These are phyloP conservation scores for Zaprionus vittiger DNA, from an alignment of 1,140 invertebrate species.

Conservation along the genomic window DNA sequence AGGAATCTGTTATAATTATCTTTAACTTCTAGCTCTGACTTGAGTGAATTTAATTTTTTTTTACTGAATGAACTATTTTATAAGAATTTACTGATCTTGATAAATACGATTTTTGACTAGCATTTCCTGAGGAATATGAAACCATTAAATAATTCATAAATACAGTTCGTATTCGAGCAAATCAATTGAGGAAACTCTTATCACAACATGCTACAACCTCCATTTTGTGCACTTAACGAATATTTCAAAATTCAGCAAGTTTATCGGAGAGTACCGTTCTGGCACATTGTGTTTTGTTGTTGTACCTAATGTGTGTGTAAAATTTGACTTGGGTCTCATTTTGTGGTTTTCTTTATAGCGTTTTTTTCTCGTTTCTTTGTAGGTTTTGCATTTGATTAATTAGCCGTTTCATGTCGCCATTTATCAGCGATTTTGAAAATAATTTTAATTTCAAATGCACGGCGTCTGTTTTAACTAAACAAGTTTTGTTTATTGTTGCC, in stretches of 20 bases:
- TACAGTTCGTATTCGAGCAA: not conserved
- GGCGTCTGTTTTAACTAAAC: slow-evolving; percentile 55
- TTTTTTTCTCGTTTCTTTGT: slow-evolving; percentile 35
- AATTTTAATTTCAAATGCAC: slow-evolving; percentile 55
- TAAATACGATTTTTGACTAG: not conserved
- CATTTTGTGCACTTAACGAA: slow-evolving; percentile 13
- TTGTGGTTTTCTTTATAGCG: slow-evolving; percentile 19
- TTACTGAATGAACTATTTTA: not conserved
- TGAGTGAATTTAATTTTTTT: not conserved
- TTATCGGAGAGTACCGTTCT: slow-evolving; percentile 39
- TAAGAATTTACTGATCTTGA: not conserved
- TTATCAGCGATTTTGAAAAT: slow-evolving; percentile 67
- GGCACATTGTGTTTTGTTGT: slow-evolving; percentile 41
- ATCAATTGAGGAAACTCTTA: not conserved
- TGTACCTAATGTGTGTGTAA: slow-evolving; percentile 32
- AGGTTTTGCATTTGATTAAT: slow-evolving; percentile 76
- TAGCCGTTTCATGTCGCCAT: slow-evolving; percentile 70
- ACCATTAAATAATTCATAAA: not conserved
- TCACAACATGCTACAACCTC: not conserved
- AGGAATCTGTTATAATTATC: too few relatives aligned
- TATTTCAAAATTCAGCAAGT: slow-evolving; percentile 1
- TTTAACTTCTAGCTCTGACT: not conserved
- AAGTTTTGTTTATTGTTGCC: slow-evolving; percentile 62
- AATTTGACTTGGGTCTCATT: slow-evolving; percentile 34
- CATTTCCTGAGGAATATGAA: not conserved